Evolutionary conservation across 2,113 vertebrate species (phyloP).

Genomic region (Octodon degus): DNA sequence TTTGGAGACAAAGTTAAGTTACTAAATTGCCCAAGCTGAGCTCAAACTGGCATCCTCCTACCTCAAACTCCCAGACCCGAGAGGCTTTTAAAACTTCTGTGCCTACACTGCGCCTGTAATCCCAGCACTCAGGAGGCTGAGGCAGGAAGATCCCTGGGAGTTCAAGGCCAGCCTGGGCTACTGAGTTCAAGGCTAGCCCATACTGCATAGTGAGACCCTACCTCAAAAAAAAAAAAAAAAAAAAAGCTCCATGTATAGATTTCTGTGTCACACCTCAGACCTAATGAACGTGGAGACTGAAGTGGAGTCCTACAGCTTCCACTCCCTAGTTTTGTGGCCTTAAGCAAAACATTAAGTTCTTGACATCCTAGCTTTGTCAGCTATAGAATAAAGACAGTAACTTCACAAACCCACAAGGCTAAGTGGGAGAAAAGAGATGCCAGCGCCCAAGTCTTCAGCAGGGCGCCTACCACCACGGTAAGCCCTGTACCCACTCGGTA

Average conservation of each 20-base stretch:
- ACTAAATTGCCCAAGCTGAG: not conserved
- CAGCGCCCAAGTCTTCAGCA: not conserved
- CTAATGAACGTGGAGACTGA: not conserved
- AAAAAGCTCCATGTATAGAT: not conserved
- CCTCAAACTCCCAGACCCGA: not conserved
- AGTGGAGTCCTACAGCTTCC: not conserved
- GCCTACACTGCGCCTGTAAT: too few relatives aligned
- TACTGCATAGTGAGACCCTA: not conserved
- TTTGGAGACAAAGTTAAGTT: not conserved
- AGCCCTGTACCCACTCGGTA: not conserved
- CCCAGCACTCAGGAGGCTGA: not conserved
- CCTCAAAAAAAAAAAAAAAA: not conserved
- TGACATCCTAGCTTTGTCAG: not conserved
- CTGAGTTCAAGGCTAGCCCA: not conserved
- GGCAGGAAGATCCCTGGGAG: not conserved
- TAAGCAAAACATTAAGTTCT: not conserved
- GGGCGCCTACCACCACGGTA: not conserved
- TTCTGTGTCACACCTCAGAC: not conserved
- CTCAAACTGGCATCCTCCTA: not conserved
- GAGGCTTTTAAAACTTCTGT: not conserved
- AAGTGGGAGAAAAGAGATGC: not conserved
- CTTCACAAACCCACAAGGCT: not conserved
- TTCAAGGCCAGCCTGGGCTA: not conserved
- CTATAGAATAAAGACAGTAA: not conserved
- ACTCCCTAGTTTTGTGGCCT: not conserved